A percentile compares a stretch with the other conserved stretches of the same genome.
These are phyloP conservation scores for Hippoglossus hippoglossus DNA, from an alignment of 2,797 vertebrate species.

Conservation along the genomic window DNA sequence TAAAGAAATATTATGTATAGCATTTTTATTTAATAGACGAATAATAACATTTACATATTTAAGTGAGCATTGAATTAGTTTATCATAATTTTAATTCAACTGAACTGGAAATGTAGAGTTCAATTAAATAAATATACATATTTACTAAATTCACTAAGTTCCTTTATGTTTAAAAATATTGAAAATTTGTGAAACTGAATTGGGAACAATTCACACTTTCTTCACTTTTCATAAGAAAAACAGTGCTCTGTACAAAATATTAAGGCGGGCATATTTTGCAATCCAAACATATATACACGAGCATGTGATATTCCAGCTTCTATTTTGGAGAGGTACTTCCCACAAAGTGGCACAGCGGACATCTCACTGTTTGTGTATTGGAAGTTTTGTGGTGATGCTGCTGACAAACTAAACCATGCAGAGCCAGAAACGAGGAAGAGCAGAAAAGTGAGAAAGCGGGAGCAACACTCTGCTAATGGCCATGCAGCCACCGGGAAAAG, in stretches of 20 bases:
- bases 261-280: slow-evolving; percentile 21
- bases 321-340: slow-evolving; percentile 67
- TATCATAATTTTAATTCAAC: background rate
- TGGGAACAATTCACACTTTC: background rate
- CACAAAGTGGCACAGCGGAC: slow-evolving; percentile 45
- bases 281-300: slow-evolving; percentile 51
- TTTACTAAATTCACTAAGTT: background rate
- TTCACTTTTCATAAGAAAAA: slow-evolving; percentile 16
- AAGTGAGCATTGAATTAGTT: too few relatives aligned
- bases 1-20: too few relatives aligned
- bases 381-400: slow-evolving; percentile 66
- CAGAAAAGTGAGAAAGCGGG: slow-evolving; percentile 53
- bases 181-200: background rate
- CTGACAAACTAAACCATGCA: slow-evolving; percentile 48
- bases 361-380: slow-evolving; percentile 75
- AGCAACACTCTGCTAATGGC: slow-evolving; percentile 69
- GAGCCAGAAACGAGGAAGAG: slow-evolving; percentile 35
- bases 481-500: slow-evolving; percentile 28
- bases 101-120: background rate
- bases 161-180: slow-evolving; percentile 6
- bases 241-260: too few relatives aligned
- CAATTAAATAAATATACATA: background rate
- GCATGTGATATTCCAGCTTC: slow-evolving; percentile 68
- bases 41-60: too few relatives aligned
- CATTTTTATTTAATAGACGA: too few relatives aligned